Base-by-base conservation (phyloP, 30 jellyfish, hydroid and myxozoan species). In the Hydractinia echinata region DNA sequence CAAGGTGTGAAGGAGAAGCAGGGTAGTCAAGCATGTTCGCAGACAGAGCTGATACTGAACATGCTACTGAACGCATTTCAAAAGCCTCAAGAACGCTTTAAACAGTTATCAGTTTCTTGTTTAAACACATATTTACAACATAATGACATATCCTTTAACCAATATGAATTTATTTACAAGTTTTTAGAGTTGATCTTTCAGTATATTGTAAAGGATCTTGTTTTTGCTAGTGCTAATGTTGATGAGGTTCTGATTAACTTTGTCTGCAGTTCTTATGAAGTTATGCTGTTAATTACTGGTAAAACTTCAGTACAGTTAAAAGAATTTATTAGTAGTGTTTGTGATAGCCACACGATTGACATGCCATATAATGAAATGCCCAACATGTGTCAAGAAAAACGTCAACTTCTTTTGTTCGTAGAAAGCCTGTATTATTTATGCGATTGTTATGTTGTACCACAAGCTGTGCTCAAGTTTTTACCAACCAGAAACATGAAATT, bases 361-460 rank as follows among this genome's bases (percentile, higher is more conserved):
- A 30, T 30, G 2, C 44, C 44, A 30, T 30, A 30, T 30, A 58
- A 0, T 58, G 69, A 58, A 58, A 58, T 58, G 18, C 18, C 19
- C 74, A 64, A 64, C 74, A 64, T 44, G 16, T 64, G 19, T 64
- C 51, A 64, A n/a, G 18, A 58, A 58, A 58, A 58, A 16, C 19
- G 69, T 58, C 15, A 58, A 1, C 74, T 64, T 9, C 14, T 54
- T 72, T 5, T 15, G 20, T 21, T 72, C 48, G 61, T 81, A 6
- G 66, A 87, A 4, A 54, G 53, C 73, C 10, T 81, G 3, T 55
- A 72, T 60, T 61, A 9, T 53, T 54, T 79, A 4, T 70, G 76
- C 4, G 96, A 89, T 73, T 7, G 53, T 53, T 83, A 78, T 83
- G 67, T 61, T 54, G 80, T 89, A 30, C 96, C 96, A 14, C 84